Base-by-base conservation (phyloP, 2,797 vertebrate species). In the Telmatherina bonti region DNA sequence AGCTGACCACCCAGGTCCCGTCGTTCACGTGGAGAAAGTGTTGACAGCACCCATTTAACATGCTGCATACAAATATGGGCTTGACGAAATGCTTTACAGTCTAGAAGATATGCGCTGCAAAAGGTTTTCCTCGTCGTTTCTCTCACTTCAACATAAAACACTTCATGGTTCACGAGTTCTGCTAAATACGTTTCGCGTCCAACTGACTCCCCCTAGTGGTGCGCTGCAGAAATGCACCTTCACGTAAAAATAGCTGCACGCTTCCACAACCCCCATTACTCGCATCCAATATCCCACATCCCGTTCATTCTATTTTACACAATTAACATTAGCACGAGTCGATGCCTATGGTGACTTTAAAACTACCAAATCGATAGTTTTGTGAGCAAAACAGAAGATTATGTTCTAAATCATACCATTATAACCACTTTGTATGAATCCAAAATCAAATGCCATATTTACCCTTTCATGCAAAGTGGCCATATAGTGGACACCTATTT, bases 1-100 rank as follows among this genome's bases (percentile, higher is more conserved):
- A 67, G 85, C 85, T 5, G 72, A 56, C 49, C 65, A 9, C 67
- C 12, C 67, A 16, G 76, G 76, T 81, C 83, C 65, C 67, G 74
- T 64, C 81, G 31, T 53, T 72, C 56, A 62, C 35, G 22, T 5
- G 16, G 45, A 76, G 62, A 65, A 67, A 74, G 58, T 30, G 71
- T 11, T 11, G n/a, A 27, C 3, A 7, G 16, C 24, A 8, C 9
- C 0, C 9, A 9, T 31, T 52, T 52, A 41, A 24, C 20, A 1
- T 16, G 26, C 16, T n/a, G 4, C 0, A 16, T 6, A 4, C 1
- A 47, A 11, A 26, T 9, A 38, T 5, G 6, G 10, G 38, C 10
- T 43, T 43, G 11, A 0, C n/a, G 18, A 47, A 30, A 1, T 8
- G 12, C 0, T 18, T 24, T 2, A 7, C 53, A 47, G 1, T 1